A percentile compares a stretch with the other conserved stretches of the same genome.
Conservation (phyloP, 2,797 vertebrate species). For the Pangasius krempfi region DNA sequence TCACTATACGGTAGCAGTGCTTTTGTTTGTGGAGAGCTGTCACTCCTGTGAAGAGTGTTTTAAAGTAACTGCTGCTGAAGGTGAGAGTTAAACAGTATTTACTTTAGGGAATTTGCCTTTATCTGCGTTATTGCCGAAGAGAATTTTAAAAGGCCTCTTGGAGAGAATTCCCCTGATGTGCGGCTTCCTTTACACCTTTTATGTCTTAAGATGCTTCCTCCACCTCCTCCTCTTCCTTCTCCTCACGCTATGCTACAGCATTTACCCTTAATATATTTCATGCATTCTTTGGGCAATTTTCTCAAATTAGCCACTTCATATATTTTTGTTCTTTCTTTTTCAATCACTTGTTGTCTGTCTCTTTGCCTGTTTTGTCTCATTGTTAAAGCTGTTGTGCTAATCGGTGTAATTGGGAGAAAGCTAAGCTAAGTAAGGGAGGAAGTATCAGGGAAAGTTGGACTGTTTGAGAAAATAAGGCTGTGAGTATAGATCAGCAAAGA, state of each 20-base stretch:
- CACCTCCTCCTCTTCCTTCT: constrained; percentile 47
- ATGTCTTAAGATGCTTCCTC: constrained; percentile 68
- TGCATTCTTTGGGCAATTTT: constrained; percentile 67
- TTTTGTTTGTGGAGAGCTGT: constrained; percentile 66
- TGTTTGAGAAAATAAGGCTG: constrained; percentile 67
- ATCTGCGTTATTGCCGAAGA: constrained; percentile 74
- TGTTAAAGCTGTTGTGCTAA: constrained; percentile 63
- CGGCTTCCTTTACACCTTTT: constrained; percentile 73
- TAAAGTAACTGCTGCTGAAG: constrained; percentile 75
- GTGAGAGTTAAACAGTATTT: constrained; percentile 81
- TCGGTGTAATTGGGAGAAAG: constrained; percentile 69
- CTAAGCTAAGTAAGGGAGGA: constrained; percentile 59
- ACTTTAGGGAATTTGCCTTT: constrained; percentile 72
- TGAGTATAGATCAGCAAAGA: constrained; percentile 62
- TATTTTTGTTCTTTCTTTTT: constrained; percentile 22
- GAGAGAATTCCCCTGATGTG: constrained; percentile 74
- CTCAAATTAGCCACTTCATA: constrained; percentile 64
- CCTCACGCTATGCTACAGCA: constrained; percentile 53
- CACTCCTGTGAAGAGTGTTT: constrained; percentile 74
- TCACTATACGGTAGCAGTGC: constrained; percentile 34
- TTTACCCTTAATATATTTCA: constrained; percentile 68
- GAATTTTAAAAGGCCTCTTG: constrained; percentile 72
- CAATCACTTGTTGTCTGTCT: constrained; percentile 55
- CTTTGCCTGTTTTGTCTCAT: constrained; percentile 54
- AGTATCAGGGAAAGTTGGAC: constrained; percentile 57